A percentile compares a stretch with the other conserved stretches of the same genome.
Evolutionary conservation across 2,113 vertebrate species (phyloP).

Genomic region (Pipa parva): DNA sequence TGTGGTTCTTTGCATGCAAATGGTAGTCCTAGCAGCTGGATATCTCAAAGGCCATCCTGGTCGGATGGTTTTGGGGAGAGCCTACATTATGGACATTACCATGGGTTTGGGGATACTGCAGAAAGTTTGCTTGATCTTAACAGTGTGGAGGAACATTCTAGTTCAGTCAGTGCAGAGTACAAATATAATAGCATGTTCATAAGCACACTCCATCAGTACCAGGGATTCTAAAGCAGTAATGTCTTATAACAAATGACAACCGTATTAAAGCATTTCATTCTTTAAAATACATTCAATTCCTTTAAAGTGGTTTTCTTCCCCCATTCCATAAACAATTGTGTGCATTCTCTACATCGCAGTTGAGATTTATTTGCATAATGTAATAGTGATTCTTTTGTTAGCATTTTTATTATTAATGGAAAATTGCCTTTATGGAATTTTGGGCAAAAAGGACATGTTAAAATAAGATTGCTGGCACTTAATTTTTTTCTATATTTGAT

Average conservation of each 20-base stretch:
- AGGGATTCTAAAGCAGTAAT: too few relatives aligned
- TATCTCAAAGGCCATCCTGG: slow-evolving; percentile 67
- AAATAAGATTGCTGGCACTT: neutral
- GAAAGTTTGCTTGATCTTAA: slow-evolving; percentile 81
- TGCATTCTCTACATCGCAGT: too few relatives aligned
- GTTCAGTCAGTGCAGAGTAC: slow-evolving; percentile 70
- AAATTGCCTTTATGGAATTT: too few relatives aligned
- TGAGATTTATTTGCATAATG: too few relatives aligned
- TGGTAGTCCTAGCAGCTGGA: slow-evolving; percentile 74
- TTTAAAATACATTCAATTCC: neutral
- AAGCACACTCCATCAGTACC: slow-evolving; percentile 74
- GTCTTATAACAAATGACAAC: slow-evolving; percentile 54
- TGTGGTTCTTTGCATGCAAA: slow-evolving; percentile 84
- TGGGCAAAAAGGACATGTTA: too few relatives aligned
- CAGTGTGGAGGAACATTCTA: slow-evolving; percentile 82
- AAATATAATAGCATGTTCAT: slow-evolving; percentile 67
- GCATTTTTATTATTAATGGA: too few relatives aligned
- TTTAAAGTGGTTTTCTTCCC: neutral
- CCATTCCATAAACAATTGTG: too few relatives aligned
- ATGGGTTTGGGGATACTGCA: slow-evolving; percentile 93
- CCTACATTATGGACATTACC: slow-evolving; percentile 86
- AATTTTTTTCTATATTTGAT: neutral
- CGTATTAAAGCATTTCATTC: neutral
- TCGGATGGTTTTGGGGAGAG: slow-evolving; percentile 65
- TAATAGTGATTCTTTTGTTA: too few relatives aligned